These are phyloP conservation scores for Aphyosemion australe DNA, from an alignment of 2,113 vertebrate genomes.

Conservation along the genomic window DNA sequence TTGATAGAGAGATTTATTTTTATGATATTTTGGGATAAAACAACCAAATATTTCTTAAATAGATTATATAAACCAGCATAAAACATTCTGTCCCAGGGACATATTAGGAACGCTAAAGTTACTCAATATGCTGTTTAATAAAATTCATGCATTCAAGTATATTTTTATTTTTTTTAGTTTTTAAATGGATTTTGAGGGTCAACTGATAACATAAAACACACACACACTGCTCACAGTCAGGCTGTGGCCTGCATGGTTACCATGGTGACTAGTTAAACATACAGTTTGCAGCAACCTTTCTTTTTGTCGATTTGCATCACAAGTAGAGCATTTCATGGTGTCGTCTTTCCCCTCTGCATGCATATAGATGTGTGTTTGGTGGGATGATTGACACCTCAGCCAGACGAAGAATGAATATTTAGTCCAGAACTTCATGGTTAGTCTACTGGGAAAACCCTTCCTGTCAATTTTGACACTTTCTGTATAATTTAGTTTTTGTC, in stretches of 20 bases:
- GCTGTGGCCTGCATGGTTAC: slow-evolving; percentile 41
- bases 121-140: too few relatives aligned
- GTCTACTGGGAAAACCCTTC: slow-evolving; percentile 3
- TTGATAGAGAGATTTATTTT: too few relatives aligned
- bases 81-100: too few relatives aligned
- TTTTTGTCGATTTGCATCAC: slow-evolving; percentile 25
- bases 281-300: background rate
- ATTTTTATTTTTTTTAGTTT: too few relatives aligned
- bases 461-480: slow-evolving; percentile 11
- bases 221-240: slow-evolving; percentile 7
- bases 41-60: too few relatives aligned
- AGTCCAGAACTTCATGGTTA: slow-evolving; percentile 16
- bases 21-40: too few relatives aligned
- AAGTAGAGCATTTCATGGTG: slow-evolving; percentile 12
- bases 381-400: slow-evolving; percentile 22
- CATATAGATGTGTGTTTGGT: slow-evolving; percentile 10
- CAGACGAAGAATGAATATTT: slow-evolving; percentile 16
- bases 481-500: slow-evolving; percentile 19
- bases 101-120: too few relatives aligned
- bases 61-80: too few relatives aligned
- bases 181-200: too few relatives aligned
- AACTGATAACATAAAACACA: background rate
- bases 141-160: too few relatives aligned
- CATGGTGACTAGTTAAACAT: slow-evolving; percentile 49
- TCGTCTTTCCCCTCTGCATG: slow-evolving; percentile 1